Base-by-base conservation (phyloP, 1,140 invertebrate genomes). In the Drosophila azteca region DNA sequence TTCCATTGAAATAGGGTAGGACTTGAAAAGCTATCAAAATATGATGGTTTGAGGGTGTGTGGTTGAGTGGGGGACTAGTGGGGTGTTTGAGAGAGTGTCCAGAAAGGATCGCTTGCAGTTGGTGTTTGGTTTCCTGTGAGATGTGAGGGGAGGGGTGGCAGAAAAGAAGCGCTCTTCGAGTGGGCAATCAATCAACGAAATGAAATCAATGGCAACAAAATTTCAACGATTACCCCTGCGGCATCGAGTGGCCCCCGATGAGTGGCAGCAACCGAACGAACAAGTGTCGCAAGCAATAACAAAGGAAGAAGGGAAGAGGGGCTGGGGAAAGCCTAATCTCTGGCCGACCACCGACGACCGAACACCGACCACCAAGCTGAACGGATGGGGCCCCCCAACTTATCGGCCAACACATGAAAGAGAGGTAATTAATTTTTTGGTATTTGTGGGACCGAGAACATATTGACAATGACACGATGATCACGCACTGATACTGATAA, bases 401-500 rank as follows among this genome's bases (percentile, higher is more conserved):
- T 84, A 84, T 84, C 81, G 57, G 71, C 51, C 57, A 50, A 13
- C 35, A 13, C 35, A 39, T 11, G 35, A 20, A 11, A 39, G 54
- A 63, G 57, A 45, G 59, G 72, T 84, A 85, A 84, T 80, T 80
- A 74, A 61, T 81, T 85, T 85, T 79, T 76, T 61, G 35, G 35
- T 39, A 39, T 35, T 48, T 54, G 59, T 64, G 53, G 63, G 60
- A 63, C 60, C 79, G 59, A 51, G 66, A 72, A 67, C 64, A 48
- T 73, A 80, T 81, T 85, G 62, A 74, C 64, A 77, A 83, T 61
- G 69, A 68, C 58, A 65, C 55, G 74, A 78, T 66, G 82, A 85
- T 87, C 82, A 68, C 51, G 74, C 74, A 75, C 66, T 81, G 82
- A 87, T 85, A 81, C 63, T 78, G 82, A 85, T 85, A 81, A 60